Conservation (phyloP, 2,113 vertebrate genomes). For the Catharus fuscescens region DNA sequence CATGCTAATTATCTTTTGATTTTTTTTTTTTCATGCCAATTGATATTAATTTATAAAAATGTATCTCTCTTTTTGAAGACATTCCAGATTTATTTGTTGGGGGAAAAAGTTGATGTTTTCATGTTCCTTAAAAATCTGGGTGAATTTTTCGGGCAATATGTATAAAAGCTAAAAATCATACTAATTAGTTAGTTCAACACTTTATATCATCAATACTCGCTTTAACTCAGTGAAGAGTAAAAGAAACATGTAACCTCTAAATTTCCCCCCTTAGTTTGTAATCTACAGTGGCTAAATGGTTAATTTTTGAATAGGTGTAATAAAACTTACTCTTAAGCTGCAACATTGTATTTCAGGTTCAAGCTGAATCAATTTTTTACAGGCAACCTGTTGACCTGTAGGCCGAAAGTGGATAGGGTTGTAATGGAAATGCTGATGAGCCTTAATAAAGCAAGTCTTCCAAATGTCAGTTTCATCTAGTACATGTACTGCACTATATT, state of each 20-base stretch:
- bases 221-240: not conserved
- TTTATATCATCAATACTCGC: not conserved
- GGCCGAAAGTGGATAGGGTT: not conserved
- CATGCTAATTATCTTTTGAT: not conserved
- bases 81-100: not conserved
- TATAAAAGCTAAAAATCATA: not conserved
- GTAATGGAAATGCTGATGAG: constrained; percentile 35
- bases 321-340: not conserved
- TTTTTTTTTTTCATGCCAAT: not conserved
- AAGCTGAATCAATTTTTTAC: constrained; percentile 15
- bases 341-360: not conserved
- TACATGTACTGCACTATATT: not conserved
- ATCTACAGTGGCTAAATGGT: not conserved
- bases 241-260: not conserved
- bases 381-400: not conserved
- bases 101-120: not conserved
- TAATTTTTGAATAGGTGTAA: not conserved
- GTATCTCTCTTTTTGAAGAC: not conserved
- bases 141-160: not conserved
- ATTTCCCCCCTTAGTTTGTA: not conserved
- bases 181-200: not conserved
- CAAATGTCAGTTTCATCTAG: not conserved
- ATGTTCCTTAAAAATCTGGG: not conserved
- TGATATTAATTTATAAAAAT: not conserved
- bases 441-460: not conserved